Percentiles rank a stretch among this genome's conserved stretches.
Conservation (phyloP, 2,888 invertebrate species). For the Sepioteuthis lessoniana region DNA sequence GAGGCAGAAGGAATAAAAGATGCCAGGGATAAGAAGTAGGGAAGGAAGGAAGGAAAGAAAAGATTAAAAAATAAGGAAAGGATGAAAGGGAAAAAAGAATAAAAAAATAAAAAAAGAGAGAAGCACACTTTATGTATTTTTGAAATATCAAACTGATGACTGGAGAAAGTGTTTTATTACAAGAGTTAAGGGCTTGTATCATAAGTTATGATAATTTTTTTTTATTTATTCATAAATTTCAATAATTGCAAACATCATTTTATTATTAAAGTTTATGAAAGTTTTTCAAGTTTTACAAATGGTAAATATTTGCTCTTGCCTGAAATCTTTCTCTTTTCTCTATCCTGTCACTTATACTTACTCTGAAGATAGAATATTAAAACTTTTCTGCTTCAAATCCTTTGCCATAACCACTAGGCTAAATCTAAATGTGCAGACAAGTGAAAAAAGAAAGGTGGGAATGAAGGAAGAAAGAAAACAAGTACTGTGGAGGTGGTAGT, state of each 20-base stretch:
- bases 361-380: background rate
- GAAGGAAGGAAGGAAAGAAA: no score
- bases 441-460: background rate
- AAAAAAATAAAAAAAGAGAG: no score
- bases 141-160: no score
- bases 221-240: no score
- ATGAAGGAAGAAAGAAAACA: slow-evolving; percentile 19
- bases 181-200: no score
- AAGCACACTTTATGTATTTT: no score
- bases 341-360: background rate
- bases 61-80: no score
- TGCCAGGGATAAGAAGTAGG: no score
- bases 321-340: background rate
- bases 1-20: no score
- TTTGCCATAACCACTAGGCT: background rate
- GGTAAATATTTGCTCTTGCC: background rate
- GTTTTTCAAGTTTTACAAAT: background rate
- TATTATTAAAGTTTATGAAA: background rate
- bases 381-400: background rate
- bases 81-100: no score
- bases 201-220: no score
- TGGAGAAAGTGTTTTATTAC: no score
- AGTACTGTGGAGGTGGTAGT: background rate
- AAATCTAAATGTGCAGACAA: background rate
- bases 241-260: background rate